A percentile compares a stretch with the other conserved stretches of the same genome.
These are phyloP conservation scores for Symphodus melops DNA, from an alignment of 2,113 vertebrate species.

Conservation along the genomic window DNA sequence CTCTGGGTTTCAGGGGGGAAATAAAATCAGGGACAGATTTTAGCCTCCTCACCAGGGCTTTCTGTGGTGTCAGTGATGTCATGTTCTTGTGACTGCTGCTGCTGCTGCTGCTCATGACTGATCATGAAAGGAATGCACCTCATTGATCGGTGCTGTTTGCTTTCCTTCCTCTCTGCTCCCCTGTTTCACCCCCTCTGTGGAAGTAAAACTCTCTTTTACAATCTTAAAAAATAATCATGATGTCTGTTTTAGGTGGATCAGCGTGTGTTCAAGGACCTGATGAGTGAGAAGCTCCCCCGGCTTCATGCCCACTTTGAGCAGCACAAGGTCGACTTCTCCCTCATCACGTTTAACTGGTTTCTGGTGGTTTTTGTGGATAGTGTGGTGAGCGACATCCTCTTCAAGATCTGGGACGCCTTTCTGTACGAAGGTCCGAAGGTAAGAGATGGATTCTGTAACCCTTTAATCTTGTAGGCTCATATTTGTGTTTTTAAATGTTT, in stretches of 20 bases:
- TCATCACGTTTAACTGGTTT: slow-evolving; percentile 99
- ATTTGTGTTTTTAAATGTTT: too few relatives aligned
- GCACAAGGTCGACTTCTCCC: slow-evolving; percentile 93
- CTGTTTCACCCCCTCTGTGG: not conserved
- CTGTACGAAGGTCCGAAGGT: slow-evolving; percentile 98
- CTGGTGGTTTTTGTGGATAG: slow-evolving; percentile 98
- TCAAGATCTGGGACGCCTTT: slow-evolving; percentile 98
- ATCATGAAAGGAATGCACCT: slow-evolving; percentile 19
- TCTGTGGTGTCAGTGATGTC: slow-evolving; percentile 18
- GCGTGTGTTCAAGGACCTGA: slow-evolving; percentile 95
- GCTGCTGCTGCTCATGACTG: slow-evolving; percentile 14
- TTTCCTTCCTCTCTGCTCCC: not conserved
- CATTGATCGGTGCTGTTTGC: slow-evolving; percentile 2
- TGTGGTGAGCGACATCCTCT: slow-evolving; percentile 94
- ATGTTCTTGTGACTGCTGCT: slow-evolving; percentile 38
- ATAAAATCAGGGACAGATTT: not conserved
- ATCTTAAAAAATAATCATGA: not conserved
- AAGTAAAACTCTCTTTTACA: not conserved
- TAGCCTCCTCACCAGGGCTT: not conserved
- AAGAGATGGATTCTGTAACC: slow-evolving; percentile 1
- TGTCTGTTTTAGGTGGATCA: slow-evolving; percentile 90
- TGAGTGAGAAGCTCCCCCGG: slow-evolving; percentile 95
- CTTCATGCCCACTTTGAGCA: slow-evolving; percentile 93
- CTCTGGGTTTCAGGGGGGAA: not conserved
- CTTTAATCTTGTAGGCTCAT: not conserved